A percentile compares a stretch with the other conserved stretches of the same genome.
phyloP scores from a whole-genome alignment of 2,113 vertebrate species.

The Cynoglossus semilaevis region DNA sequence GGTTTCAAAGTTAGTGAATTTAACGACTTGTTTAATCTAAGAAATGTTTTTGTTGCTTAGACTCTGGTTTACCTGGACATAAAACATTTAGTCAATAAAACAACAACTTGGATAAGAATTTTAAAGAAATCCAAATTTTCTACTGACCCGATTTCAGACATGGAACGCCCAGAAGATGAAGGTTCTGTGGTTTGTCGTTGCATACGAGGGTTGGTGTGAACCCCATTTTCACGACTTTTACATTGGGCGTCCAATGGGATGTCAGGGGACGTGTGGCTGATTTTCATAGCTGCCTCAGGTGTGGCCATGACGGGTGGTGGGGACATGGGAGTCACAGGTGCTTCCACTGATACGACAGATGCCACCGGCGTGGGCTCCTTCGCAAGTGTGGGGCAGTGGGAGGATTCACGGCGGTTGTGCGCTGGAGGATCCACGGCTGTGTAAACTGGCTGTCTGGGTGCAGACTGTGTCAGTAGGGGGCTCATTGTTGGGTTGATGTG shows the following conservation, averaged over 20 bases:
- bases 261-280: conserved; percentile 96
- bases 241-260: conserved; percentile 85
- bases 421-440: conserved; percentile 84
- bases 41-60: no score
- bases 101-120: no score
- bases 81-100: no score
- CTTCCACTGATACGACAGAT: conserved; percentile 77
- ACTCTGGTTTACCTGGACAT: no score
- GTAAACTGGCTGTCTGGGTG: conserved; percentile 83
- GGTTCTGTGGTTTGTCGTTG: conserved; percentile 92
- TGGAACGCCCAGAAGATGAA: conserved; percentile 80
- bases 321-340: conserved; percentile 66
- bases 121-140: background rate
- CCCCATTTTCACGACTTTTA: conserved; percentile 82
- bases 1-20: no score
- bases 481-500: conserved; percentile 79
- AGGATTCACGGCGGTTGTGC: conserved; percentile 86
- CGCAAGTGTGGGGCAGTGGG: conserved; percentile 61
- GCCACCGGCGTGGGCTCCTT: conserved; percentile 72
- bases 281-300: conserved; percentile 93
- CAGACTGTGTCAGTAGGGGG: conserved; percentile 49
- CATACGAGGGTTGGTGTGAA: conserved; percentile 81
- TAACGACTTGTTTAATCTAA: no score
- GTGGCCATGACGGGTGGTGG: conserved; percentile 70
- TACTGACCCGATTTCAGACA: conserved; percentile 70